These are phyloP conservation scores for Lasiommata megera DNA, from an alignment of 2,888 invertebrate species.

Conservation along the genomic window DNA sequence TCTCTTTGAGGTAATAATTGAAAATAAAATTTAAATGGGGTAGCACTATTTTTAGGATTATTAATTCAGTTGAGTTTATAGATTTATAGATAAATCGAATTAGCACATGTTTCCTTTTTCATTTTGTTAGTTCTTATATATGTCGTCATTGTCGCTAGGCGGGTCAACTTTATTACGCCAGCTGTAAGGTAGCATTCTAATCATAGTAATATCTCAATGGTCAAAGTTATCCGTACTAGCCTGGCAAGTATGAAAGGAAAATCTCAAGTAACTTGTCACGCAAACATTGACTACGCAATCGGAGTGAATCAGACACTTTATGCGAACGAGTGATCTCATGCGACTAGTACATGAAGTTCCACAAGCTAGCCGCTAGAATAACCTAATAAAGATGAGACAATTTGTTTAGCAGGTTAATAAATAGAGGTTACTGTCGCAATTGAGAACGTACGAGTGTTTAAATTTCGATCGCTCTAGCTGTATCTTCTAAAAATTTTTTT, in stretches of 20 bases:
- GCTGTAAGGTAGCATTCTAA: not conserved
- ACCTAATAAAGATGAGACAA: conserved; percentile 6
- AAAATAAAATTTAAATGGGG: too few relatives aligned
- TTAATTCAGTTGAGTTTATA: too few relatives aligned
- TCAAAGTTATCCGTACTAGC: not conserved
- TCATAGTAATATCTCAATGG: not conserved
- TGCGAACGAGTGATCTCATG: conserved; percentile 51
- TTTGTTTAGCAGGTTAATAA: conserved; percentile 3
- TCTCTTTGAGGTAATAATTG: too few relatives aligned
- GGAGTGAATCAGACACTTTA: conserved; percentile 30
- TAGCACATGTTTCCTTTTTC: too few relatives aligned
- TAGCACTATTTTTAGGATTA: too few relatives aligned
- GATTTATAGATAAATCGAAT: too few relatives aligned
- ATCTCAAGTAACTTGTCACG: conserved; percentile 22
- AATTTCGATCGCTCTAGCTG: not conserved
- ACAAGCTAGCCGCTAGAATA: conserved; percentile 10
- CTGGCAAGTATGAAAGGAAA: conserved; percentile 7
- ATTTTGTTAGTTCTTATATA: too few relatives aligned
- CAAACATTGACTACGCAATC: conserved; percentile 27
- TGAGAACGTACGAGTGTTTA: not conserved
- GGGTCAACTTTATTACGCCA: too few relatives aligned
- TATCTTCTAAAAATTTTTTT: too few relatives aligned
- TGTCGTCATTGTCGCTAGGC: too few relatives aligned
- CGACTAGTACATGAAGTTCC: conserved; percentile 26
- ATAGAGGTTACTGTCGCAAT: conserved; percentile 5